Conservation (phyloP, 2,888 invertebrate species). For the Scaptomyza reducta region DNA sequence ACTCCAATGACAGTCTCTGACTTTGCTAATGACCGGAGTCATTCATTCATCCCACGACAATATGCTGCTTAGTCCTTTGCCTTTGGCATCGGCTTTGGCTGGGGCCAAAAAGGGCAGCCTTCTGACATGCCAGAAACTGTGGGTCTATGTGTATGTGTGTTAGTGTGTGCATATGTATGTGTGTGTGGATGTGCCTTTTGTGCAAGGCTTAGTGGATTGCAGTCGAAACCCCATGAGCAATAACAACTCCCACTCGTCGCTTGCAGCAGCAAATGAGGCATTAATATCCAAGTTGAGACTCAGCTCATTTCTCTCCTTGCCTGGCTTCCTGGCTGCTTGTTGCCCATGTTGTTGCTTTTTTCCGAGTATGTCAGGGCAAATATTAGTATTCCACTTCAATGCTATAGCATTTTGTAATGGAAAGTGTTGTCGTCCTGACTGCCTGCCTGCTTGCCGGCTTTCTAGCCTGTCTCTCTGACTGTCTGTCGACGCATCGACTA, state of each 20-base stretch:
- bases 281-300: conserved; percentile 71
- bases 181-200: conserved; percentile 49
- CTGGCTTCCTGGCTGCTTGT: conserved; percentile 49
- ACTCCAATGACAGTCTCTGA: conserved; percentile 38
- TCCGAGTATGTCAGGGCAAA: conserved; percentile 72
- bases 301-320: conserved; percentile 15
- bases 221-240: conserved; percentile 32
- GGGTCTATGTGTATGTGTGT: conserved; percentile 7
- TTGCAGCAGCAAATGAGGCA: conserved; percentile 79
- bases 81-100: conserved; percentile 30
- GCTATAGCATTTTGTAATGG: conserved; percentile 78
- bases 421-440: conserved; percentile 59
- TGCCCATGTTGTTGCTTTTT: conserved; percentile 22
- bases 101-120: conserved; percentile 37
- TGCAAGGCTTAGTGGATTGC: conserved; percentile 60
- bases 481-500: conserved; percentile 20
- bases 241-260: conserved; percentile 23
- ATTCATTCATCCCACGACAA: conserved; percentile 58
- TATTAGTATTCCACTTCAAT: conserved; percentile 79
- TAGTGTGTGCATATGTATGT: conserved; percentile 7
- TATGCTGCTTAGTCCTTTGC: conserved; percentile 51
- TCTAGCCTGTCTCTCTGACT: background rate
- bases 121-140: conserved; percentile 13
- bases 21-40: conserved; percentile 73
- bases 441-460: background rate